Evolutionary conservation across 1,140 invertebrate genomes (phyloP), one percentile per base, ranked within the genome.

Genomic region (Polyergus mexicanus): DNA sequence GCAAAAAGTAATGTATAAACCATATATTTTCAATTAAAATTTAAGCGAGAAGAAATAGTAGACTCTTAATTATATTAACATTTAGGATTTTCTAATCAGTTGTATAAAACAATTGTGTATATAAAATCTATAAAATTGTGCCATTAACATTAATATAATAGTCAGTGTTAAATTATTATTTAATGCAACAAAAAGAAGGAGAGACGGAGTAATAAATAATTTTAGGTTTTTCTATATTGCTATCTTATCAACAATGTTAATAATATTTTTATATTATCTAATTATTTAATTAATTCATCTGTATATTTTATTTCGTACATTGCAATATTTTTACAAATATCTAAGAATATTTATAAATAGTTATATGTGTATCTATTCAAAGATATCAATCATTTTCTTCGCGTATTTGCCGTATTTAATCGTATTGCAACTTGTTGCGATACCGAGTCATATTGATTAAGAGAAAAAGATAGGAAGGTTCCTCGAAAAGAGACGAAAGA

Each of bases 341-440:
- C 4, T 60, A n/a, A 41, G 19, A 41, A 76, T 41, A 28, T 44
- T 75, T 28, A 41, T 28, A n/a, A 62, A 41, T 76, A 5, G 13
- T 8, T 76, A 13, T 25, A 32, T 3, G 19, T 10, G 41, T 25
- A 1, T 22, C 47, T 35, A 19, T 41, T n/a, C 16, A 51, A 51
- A 51, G 16, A 13, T 3, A 44, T 66, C 22, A 8, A 11, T 11
- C 35, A 7, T 77, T 41, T 84, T 72, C 54, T 44, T 54, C 51
- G 47, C 54, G 7, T 63, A n/a, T 84, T 62, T 35, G 41, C n/a
- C n/a, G n/a, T n/a, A n/a, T n/a, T n/a, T n/a, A 62, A 44, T 44
- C 60, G 35, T 51, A 10, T 63, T 89, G 47, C 92, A 91, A 93
- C 92, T 94, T 94, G 93, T 93, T 94, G 92, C 93, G 69, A 81